Conservation (phyloP, 2,113 vertebrate genomes). For the Otus sunia region DNA sequence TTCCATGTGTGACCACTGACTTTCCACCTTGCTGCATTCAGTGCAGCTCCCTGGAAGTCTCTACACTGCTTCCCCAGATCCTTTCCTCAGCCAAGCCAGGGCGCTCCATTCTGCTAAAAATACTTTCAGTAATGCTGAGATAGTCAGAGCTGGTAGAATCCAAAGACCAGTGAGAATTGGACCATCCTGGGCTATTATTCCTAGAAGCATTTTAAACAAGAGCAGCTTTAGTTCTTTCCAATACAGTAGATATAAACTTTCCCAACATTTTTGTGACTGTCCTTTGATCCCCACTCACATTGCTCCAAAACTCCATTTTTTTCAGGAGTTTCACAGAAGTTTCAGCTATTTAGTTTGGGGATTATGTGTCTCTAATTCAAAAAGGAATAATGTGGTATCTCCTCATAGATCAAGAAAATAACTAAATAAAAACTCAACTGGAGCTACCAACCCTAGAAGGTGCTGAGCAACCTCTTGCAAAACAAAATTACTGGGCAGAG, state of each 20-base stretch:
- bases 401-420: not conserved
- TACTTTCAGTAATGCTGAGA: not conserved
- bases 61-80: not conserved
- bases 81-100: not conserved
- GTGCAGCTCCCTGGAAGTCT: not conserved
- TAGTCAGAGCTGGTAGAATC: not conserved
- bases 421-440: not conserved
- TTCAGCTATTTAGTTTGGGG: not conserved
- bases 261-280: not conserved
- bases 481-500: not conserved
- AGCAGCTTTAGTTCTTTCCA: not conserved
- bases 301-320: not conserved
- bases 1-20: not conserved
- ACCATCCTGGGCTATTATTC: not conserved
- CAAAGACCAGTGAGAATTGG: not conserved
- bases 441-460: not conserved
- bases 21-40: not conserved
- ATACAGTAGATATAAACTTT: not conserved
- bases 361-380: not conserved
- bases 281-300: not conserved
- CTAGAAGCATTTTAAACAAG: not conserved
- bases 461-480: not conserved
- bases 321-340: not conserved
- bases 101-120: not conserved
- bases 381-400: not conserved